A percentile compares a stretch with the other conserved stretches of the same genome.
phyloP scores from a whole-genome alignment of 2,888 invertebrate species.

The Rhogogaster chlorosoma region DNA sequence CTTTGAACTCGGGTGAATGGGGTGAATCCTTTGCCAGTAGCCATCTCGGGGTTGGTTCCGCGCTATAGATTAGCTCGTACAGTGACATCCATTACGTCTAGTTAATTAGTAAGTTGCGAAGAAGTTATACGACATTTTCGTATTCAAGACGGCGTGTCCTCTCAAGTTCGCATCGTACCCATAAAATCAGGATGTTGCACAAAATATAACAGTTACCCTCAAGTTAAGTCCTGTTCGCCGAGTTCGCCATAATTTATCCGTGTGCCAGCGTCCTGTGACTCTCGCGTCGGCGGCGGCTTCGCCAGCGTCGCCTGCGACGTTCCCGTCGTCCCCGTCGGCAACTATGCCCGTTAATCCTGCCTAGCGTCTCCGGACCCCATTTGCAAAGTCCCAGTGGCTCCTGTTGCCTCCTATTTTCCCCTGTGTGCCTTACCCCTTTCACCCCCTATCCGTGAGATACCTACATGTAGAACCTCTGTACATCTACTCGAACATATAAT shows the following conservation, averaged over 20 bases:
- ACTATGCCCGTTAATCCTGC: constrained; percentile 78
- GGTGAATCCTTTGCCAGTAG: constrained; percentile 35
- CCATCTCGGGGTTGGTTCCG: not conserved
- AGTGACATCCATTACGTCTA: constrained; percentile 41
- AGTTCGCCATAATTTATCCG: constrained; percentile 49
- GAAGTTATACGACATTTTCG: constrained; percentile 47
- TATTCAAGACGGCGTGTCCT: constrained; percentile 50
- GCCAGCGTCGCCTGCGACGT: constrained; percentile 73
- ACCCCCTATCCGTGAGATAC: not conserved
- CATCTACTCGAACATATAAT: not conserved
- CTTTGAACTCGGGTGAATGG: constrained; percentile 30
- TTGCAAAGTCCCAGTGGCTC: constrained; percentile 49
- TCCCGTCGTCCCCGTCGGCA: constrained; percentile 76
- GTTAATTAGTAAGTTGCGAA: constrained; percentile 50
- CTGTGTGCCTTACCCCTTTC: not conserved
- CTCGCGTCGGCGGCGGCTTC: constrained; percentile 44
- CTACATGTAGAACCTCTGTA: constrained; percentile 3
- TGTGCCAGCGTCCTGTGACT: constrained; percentile 49
- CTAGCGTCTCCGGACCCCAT: constrained; percentile 56
- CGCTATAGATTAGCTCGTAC: constrained; percentile 32
- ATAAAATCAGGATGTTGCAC: constrained; percentile 78
- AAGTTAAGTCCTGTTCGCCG: constrained; percentile 52
- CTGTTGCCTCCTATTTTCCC: constrained; percentile 19
- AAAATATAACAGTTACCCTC: constrained; percentile 75
- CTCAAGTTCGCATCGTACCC: constrained; percentile 60